Percentiles rank a stretch among this genome's conserved stretches.
Evolutionary conservation across 2,797 vertebrate genomes (phyloP).

Genomic region (Antennarius maculatus): DNA sequence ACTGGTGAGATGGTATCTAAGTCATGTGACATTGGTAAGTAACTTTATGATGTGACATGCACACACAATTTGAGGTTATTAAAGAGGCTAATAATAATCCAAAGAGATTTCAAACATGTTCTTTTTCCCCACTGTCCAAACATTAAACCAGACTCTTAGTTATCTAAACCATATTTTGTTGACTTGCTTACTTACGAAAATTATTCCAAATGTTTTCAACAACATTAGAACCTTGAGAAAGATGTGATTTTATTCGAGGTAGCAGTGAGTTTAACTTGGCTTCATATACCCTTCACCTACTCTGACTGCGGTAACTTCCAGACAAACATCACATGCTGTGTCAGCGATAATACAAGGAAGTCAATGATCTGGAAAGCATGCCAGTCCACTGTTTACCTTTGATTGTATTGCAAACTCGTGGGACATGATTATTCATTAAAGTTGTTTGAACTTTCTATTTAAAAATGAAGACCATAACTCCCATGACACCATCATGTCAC

Average conservation of each 20-base stretch:
- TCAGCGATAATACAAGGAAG: no score
- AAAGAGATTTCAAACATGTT: background rate
- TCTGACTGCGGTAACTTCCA: background rate
- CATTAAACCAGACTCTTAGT: no score
- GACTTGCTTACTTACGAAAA: background rate
- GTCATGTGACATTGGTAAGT: conserved; percentile 12
- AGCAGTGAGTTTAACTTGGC: background rate
- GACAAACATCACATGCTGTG: background rate
- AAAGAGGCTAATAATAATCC: background rate
- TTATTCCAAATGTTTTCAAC: background rate
- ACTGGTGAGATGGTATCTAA: conserved; percentile 29
- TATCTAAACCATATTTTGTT: background rate
- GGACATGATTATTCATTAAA: no score
- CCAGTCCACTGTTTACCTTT: no score
- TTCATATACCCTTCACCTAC: background rate
- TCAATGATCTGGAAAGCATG: no score
- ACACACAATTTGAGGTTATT: background rate
- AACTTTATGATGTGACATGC: background rate
- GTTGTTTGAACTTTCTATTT: background rate
- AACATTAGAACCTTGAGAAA: background rate
- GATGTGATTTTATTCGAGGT: background rate
- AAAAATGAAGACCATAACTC: background rate
- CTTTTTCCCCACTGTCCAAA: no score
- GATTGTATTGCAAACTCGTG: no score
- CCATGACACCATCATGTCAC: background rate